These are phyloP conservation scores for Hypanus sabinus DNA, from an alignment of 2,113 vertebrate genomes.

Conservation along the genomic window DNA sequence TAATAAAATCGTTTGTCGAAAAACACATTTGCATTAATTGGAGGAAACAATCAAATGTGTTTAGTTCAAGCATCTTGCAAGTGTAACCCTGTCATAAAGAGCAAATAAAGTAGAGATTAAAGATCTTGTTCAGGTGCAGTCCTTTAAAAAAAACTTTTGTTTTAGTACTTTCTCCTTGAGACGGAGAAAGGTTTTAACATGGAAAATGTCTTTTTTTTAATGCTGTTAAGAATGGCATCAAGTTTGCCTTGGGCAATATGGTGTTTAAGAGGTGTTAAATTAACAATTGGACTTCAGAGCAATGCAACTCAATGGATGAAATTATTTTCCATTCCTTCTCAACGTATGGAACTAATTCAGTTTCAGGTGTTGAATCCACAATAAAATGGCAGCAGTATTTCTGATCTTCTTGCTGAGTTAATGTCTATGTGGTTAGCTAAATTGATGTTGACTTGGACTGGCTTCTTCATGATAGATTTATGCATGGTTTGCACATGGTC, in stretches of 20 bases:
- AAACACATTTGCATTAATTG: background rate
- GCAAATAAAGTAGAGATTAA: background rate
- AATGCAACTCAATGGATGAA: background rate
- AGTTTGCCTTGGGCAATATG: background rate
- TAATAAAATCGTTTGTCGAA: background rate
- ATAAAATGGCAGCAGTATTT: background rate
- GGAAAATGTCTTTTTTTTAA: background rate
- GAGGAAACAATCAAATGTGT: background rate
- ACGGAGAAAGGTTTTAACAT: background rate
- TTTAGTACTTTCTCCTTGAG: background rate
- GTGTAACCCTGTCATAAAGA: background rate
- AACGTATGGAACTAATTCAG: background rate
- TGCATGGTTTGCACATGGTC: background rate
- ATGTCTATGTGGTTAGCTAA: background rate
- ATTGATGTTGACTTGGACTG: background rate
- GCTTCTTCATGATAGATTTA: background rate
- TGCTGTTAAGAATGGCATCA: background rate
- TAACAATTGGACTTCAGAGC: background rate
- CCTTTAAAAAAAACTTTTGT: background rate
- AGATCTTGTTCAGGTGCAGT: background rate
- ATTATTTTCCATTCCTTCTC: background rate
- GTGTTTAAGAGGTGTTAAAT: background rate
- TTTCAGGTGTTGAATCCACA: background rate
- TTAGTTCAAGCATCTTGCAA: conserved; percentile 9
- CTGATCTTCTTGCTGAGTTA: background rate